Conservation (phyloP, 35 echinoderm and acorn worm genomes). For the Ptychodera flava region DNA sequence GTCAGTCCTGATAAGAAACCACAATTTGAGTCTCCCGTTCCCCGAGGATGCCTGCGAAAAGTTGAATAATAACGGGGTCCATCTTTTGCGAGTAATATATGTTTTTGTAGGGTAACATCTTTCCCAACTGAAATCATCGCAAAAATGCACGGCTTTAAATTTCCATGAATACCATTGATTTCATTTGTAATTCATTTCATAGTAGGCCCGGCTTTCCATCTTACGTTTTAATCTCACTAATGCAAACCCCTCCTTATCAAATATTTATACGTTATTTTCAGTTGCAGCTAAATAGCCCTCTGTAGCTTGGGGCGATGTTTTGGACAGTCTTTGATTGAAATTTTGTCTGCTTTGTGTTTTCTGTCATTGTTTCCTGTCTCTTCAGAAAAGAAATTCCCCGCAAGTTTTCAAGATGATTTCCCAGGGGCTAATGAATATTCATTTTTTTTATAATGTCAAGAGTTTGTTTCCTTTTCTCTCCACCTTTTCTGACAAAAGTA, state of each 20-base stretch:
- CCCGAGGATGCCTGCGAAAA: background rate
- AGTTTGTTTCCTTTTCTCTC: background rate
- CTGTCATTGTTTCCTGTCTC: background rate
- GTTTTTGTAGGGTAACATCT: background rate
- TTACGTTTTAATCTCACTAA: background rate
- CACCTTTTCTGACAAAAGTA: too few relatives aligned
- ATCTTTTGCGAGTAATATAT: background rate
- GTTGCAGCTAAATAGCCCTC: background rate
- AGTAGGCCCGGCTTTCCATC: background rate
- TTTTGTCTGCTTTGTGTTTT: background rate
- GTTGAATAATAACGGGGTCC: background rate
- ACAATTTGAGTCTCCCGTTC: background rate
- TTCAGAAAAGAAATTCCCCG: background rate
- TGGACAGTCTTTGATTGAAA: background rate
- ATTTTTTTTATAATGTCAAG: background rate
- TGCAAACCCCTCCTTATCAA: background rate
- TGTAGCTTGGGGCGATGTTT: background rate
- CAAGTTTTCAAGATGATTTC: background rate
- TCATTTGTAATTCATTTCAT: background rate
- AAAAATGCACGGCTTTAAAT: background rate
- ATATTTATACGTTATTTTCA: background rate
- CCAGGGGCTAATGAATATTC: background rate
- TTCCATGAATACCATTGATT: background rate
- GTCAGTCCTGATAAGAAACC: background rate
- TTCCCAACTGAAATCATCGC: background rate